phyloP scores from a whole-genome alignment of 1,140 invertebrate species.

The Pseudomyrmex gracilis region DNA sequence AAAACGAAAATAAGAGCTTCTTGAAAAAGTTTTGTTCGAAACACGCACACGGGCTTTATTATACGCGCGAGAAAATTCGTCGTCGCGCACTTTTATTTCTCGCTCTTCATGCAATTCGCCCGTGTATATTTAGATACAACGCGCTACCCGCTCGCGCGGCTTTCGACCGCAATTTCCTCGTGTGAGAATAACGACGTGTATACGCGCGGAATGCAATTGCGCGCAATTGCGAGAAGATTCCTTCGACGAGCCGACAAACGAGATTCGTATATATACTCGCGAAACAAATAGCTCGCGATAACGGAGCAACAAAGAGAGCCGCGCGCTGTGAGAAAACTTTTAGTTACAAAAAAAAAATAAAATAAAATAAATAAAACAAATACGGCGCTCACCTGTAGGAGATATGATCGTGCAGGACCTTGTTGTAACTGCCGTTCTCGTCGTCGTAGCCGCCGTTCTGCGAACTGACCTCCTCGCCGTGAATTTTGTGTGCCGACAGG shows the following conservation, averaged over 20 bases:
- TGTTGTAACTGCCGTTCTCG: constrained; percentile 96
- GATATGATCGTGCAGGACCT: constrained; percentile 97
- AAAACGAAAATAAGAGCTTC: not conserved
- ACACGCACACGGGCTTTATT: not conserved
- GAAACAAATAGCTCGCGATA: constrained; percentile 46
- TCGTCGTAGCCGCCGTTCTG: constrained; percentile 96
- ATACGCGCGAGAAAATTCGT: not conserved
- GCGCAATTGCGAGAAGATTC: constrained; percentile 25
- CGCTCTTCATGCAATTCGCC: not conserved
- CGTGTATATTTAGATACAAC: not conserved
- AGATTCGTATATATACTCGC: not conserved
- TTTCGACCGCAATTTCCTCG: constrained; percentile 25
- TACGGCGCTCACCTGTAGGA: constrained; percentile 88
- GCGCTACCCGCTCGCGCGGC: not conserved
- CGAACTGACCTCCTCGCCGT: constrained; percentile 91
- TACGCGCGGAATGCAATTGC: constrained; percentile 23
- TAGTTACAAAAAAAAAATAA: constrained; percentile 1
- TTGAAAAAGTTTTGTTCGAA: not conserved
- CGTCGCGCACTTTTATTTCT: constrained; percentile 10
- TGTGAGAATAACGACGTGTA: constrained; percentile 4
- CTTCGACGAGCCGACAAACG: not conserved
- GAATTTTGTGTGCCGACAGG: constrained; percentile 93
- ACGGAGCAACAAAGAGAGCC: constrained; percentile 9
- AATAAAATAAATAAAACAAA: too few species aligned
- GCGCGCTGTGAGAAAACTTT: not conserved